Conservation (phyloP, 30 jellyfish, hydroid and myxozoan genomes). For the Cassiopea xamachana region DNA sequence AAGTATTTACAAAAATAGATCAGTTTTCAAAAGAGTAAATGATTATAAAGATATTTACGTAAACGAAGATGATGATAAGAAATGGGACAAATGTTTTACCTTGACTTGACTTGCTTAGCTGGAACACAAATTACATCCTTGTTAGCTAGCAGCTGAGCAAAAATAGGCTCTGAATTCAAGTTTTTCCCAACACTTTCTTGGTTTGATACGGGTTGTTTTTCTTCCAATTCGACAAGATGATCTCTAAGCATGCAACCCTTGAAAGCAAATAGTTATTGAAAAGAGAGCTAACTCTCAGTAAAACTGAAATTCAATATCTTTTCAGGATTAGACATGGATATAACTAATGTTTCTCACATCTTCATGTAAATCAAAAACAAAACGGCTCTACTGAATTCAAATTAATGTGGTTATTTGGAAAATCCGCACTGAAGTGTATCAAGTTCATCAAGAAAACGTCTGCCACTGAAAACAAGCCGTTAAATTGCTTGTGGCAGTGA, state of each 20-base stretch:
- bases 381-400: too few relatives aligned
- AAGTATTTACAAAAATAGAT: too few relatives aligned
- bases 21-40: too few relatives aligned
- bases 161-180: slow-evolving; percentile 24
- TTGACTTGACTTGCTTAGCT: slow-evolving; percentile 24
- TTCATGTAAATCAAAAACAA: too few relatives aligned
- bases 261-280: background rate
- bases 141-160: slow-evolving; percentile 58
- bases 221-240: slow-evolving; percentile 30
- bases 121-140: slow-evolving; percentile 56
- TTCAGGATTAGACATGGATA: too few relatives aligned
- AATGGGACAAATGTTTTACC: slow-evolving; percentile 6
- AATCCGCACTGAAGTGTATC: too few relatives aligned
- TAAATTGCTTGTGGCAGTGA: too few relatives aligned
- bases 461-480: too few relatives aligned
- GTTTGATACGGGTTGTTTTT: background rate
- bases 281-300: background rate
- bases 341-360: too few relatives aligned
- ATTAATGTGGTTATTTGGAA: too few relatives aligned
- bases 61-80: background rate
- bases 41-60: background rate
- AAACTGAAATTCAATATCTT: too few relatives aligned
- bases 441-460: too few relatives aligned
- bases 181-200: background rate
- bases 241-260: slow-evolving; percentile 69